These are phyloP conservation scores for Dryadula phaetusa DNA, from an alignment of 2,888 invertebrate species.

Conservation along the genomic window DNA sequence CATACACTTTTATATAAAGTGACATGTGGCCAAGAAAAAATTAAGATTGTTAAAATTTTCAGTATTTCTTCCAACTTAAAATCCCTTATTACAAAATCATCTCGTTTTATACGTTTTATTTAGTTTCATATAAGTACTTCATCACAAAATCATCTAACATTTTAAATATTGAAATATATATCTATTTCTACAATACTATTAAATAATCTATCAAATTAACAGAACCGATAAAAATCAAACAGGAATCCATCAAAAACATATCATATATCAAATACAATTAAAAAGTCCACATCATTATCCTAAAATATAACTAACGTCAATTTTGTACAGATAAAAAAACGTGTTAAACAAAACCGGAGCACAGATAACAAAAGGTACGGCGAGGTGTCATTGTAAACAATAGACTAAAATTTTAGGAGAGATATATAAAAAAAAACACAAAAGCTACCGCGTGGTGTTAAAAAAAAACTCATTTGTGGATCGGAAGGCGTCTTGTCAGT, in stretches of 20 bases:
- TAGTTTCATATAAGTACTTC: no score
- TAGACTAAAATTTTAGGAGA: conserved; percentile 33
- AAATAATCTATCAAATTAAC: conserved; percentile 16
- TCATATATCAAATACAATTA: conserved; percentile 4
- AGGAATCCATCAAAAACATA: background rate
- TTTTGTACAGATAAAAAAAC: conserved; percentile 29
- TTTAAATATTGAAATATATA: no score
- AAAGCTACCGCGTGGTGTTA: conserved; percentile 55
- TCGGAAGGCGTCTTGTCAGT: conserved; percentile 59
- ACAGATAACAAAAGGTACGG: conserved; percentile 36
- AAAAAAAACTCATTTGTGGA: conserved; percentile 65
- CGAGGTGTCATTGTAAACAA: conserved; percentile 43
- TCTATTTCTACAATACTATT: no score
- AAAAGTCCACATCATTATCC: conserved; percentile 16
- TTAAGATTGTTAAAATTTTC: no score
- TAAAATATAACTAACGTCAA: conserved; percentile 2
- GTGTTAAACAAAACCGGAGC: conserved; percentile 23
- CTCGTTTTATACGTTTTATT: no score
- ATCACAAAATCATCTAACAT: no score
- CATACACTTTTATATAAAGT: no score
- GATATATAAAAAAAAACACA: conserved; percentile 43
- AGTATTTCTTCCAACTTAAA: no score
- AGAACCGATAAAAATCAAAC: conserved; percentile 10
- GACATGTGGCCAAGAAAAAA: no score
- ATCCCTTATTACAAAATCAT: no score